Base-by-base conservation (phyloP, 2,888 invertebrate species). In the Leptothorax acervorum region DNA sequence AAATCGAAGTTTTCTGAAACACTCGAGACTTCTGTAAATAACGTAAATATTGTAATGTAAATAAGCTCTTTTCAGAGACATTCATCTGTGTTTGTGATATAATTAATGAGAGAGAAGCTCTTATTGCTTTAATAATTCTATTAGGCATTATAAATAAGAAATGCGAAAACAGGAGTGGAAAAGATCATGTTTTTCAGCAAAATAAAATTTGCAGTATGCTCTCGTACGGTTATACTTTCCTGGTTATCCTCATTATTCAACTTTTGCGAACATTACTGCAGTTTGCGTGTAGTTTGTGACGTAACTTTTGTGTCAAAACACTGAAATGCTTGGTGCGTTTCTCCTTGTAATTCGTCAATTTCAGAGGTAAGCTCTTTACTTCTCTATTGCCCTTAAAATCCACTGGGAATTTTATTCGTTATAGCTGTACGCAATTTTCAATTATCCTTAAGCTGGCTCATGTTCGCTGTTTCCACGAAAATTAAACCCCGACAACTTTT, bases 311-410 rank as follows among this genome's bases (percentile, higher is more conserved):
- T 55, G 39, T 68, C 23, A 68, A 68, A 78, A 78, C 3, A 68
- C 9, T 4, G 31, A 6, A 23, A 18, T 42, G 68, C 28, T 68
- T 51, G 31, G 18, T 2, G 11, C 68, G 31, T 53, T 55, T 55
- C 39, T 39, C 66, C n/a, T 53, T 51, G 65, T 53, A 65, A 76
- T 53, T 42, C 15, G 53, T 68, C 42, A 68, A 78, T 78, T 68
- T 78, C 55, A 78, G 42, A 68, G 55, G 28, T 15, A 18, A 42
- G 68, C 15, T 31, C 11, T 68, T 6, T 68, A 68, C 28, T 42
- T 76, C n/a, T 76, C 53, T 28, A 76, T 76, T 53, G 39, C n/a
- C 28, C 42, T 78, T 68, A 68, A 78, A 78, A 78, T 78, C 42
- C 55, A 12, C 28, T 11, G 68, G 11, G 42, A 68, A 78, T 68